phyloP scores from a whole-genome alignment of 2,888 invertebrate species.

The Chouioia cunea region DNA sequence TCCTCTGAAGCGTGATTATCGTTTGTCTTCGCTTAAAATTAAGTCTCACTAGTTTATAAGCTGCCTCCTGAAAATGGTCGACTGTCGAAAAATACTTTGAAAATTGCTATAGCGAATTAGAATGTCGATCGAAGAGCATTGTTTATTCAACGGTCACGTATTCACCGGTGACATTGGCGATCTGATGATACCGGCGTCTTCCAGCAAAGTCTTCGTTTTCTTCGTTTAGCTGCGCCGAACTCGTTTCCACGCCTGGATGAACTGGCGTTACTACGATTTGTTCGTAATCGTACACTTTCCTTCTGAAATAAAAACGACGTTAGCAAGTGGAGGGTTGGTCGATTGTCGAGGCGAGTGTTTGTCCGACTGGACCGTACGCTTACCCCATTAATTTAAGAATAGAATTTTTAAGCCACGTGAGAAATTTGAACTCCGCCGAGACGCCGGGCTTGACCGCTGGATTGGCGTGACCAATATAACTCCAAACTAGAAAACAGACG shows the following conservation, averaged over 20 bases:
- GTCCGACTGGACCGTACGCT: no score
- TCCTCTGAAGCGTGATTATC: constrained; percentile 20
- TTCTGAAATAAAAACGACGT: constrained; percentile 71
- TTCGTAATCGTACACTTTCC: constrained; percentile 84
- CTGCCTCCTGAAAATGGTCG: constrained; percentile 29
- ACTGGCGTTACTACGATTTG: constrained; percentile 88
- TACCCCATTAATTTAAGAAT: constrained; percentile 84
- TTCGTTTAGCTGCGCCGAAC: constrained; percentile 90
- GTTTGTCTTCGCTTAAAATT: constrained; percentile 16
- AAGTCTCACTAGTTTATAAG: constrained; percentile 28
- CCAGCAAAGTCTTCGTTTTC: constrained; percentile 96
- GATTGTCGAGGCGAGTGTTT: no score
- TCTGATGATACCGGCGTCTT: constrained; percentile 92
- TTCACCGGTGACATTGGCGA: constrained; percentile 82
- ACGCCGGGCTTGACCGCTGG: constrained; percentile 95
- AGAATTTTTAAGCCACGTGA: constrained; percentile 81
- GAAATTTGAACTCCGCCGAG: constrained; percentile 85
- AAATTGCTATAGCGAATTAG: constrained; percentile 5
- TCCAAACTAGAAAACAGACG: constrained; percentile 87
- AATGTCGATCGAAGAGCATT: constrained; percentile 5
- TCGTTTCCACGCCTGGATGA: constrained; percentile 83
- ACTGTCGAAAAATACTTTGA: constrained; percentile 36
- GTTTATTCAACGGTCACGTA: constrained; percentile 69
- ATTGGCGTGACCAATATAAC: constrained; percentile 95
- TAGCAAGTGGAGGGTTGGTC: neutral